Base-by-base conservation (phyloP, 1,140 invertebrate species). In the Hesperophylax magnus region DNA sequence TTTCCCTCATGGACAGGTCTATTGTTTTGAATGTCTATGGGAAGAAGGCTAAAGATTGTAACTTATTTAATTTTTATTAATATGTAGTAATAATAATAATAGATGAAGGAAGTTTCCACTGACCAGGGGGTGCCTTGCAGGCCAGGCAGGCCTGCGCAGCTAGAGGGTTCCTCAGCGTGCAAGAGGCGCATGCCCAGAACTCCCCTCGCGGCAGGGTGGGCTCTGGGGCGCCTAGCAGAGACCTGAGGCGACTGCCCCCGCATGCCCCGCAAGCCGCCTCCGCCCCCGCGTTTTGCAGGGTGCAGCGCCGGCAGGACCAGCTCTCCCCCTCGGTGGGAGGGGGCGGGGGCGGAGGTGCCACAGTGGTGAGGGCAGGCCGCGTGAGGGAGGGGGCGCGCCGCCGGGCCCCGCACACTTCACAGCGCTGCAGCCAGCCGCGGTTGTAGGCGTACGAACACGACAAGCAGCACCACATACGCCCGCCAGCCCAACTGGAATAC, bases 391-490 rank as follows among this genome's bases (percentile, higher is more conserved):
- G 92, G 2, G 92, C 91, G 22, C 92, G 92, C 79, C 92, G 88
- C 83, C 90, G 89, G 84, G 92, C 92, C 79, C 93, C 93, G 85
- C 96, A 97, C 85, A 96, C 95, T 86, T 96, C 95, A 87, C 96
- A 97, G 56, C 90, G 89, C 24, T 93, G 92, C 56, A 93, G 93
- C 92, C 94, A 94, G 82, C 95, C 91, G 75, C 94, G 93, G 90
- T 97, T 97, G 86, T 96, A 96, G 65, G 95, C 94, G 88, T 95
- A 97, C 85, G 95, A 96, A 88, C 96, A 97, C 87, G 96, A 94
- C 77, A 92, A 91, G 89, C 96, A 97, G 65, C 94, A 95, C 96
- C 96, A 97, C 93, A 95, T 95, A 81, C 95, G 92, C 78, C 91
- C 91, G 22, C 87, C 86, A 27, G 87, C 85, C 24, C 85, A 85